Evolutionary conservation across 92 coral and sea anemone species (phyloP), one percentile per base, ranked within the genome.

Genomic region (Zoanthus sociatus): DNA sequence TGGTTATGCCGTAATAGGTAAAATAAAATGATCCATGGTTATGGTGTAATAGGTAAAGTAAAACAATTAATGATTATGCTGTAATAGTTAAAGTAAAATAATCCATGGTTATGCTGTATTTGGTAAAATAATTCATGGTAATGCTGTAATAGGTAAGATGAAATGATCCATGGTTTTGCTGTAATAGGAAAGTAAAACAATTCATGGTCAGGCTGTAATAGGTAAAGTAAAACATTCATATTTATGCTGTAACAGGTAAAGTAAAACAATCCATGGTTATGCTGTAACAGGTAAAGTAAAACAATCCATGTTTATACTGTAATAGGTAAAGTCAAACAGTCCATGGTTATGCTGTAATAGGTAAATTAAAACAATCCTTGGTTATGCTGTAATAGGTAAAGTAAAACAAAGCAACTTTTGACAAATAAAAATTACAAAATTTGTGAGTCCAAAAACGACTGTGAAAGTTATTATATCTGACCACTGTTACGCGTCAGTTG

Each of bases 171-270:
- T 87, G 99, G 99, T 12, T 96, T 94, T 86, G 99, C 99, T 50
- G 99, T 96, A 13, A 42, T 87, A 71, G 96, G 96, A 93, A 56
- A 37, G 42, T 37, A 37, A 37, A 37, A 88, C 86, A 18, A 90
- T 89, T 54, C 96, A 98, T 3, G 68, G 1, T 55, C 33, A 50
- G 13, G 53, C 32, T 93, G 91, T 69, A 98, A 98, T n/a, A 95
- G 96, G 3, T 96, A 94, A 77, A 94, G 98, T 21, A 96, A 98
- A 12, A 94, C 98, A 20, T 96, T 86, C 94, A 96, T 88, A 98
- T 98, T 12, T 96, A 96, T 86, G 98, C 98, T 55, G 98, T 96
- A 11, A 32, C 86, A 66, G 96, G 96, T 91, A 93, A 37, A 37
- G 42, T 37, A 37, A 37, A 37, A 37, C 42, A 37, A 37, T 37